Evolutionary conservation across 2,888 invertebrate species (phyloP).

Genomic region (Drosophila setosimentum): DNA sequence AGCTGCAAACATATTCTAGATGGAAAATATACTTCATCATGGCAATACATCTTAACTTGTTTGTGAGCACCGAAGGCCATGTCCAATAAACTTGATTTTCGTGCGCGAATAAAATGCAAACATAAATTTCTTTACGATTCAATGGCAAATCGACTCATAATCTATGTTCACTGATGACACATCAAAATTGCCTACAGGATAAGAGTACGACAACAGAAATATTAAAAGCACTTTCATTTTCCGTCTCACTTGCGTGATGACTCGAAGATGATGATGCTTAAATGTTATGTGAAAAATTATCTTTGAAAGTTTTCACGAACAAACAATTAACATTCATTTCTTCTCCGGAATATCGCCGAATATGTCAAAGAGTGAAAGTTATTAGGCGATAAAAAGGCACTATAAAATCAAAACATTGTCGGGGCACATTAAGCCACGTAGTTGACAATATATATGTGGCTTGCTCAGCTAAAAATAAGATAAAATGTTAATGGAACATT

Average conservation of each 20-base stretch:
- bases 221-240: conserved; percentile 23
- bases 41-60: conserved; percentile 55
- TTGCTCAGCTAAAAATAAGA: conserved; percentile 9
- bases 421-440: conserved; percentile 23
- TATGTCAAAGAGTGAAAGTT: conserved; percentile 33
- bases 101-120: conserved; percentile 58
- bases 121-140: conserved; percentile 72
- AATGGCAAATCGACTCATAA: conserved; percentile 72
- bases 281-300: conserved; percentile 40
- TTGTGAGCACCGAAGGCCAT: conserved; percentile 53
- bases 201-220: conserved; percentile 21
- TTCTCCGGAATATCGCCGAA: conserved; percentile 35
- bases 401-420: conserved; percentile 46
- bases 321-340: conserved; percentile 63
- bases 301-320: conserved; percentile 46
- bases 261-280: conserved; percentile 47
- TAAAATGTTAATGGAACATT: background rate
- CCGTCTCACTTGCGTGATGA: background rate
- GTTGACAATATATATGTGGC: conserved; percentile 15
- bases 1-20: conserved; percentile 7
- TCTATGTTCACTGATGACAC: conserved; percentile 59
- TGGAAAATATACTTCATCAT: conserved; percentile 37
- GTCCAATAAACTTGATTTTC: conserved; percentile 62
- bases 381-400: conserved; percentile 54
- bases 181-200: conserved; percentile 39